Evolutionary conservation across 2,888 invertebrate genomes (phyloP).

Genomic region (Rosalia funebris): DNA sequence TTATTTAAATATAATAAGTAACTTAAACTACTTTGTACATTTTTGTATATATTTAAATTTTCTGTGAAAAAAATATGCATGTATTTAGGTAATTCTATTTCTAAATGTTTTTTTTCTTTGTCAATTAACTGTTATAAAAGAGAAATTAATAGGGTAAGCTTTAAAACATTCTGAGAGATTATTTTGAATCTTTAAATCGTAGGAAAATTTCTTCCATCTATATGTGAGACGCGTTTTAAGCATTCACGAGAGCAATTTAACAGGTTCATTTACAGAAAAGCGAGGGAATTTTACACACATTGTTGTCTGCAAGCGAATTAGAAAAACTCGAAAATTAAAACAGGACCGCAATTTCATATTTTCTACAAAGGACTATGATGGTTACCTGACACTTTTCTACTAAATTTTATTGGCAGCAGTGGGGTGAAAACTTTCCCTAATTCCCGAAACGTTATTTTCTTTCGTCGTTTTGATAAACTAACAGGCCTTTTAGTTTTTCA

Average conservation of each 20-base stretch:
- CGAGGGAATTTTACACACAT: conserved; percentile 22
- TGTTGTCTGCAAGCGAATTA: conserved; percentile 20
- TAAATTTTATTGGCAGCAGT: conserved; percentile 18
- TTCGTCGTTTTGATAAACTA: conserved; percentile 36
- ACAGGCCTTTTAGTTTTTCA: conserved; percentile 31
- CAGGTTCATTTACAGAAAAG: conserved; percentile 2
- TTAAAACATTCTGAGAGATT: conserved; percentile 22
- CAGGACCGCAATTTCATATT: conserved; percentile 16
- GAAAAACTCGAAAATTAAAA: not conserved
- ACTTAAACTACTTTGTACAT: conserved; percentile 43
- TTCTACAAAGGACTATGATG: not conserved
- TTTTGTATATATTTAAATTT: conserved; percentile 46
- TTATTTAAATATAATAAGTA: conserved; percentile 36
- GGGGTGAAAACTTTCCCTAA: conserved; percentile 20
- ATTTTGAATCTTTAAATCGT: conserved; percentile 37
- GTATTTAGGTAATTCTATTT: conserved; percentile 34
- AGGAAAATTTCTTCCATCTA: conserved; percentile 50
- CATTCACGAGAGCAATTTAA: conserved; percentile 8
- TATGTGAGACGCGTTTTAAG: conserved; percentile 29
- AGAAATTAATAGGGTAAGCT: conserved; percentile 19
- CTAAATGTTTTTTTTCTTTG: conserved; percentile 32
- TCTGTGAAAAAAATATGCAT: conserved; percentile 34
- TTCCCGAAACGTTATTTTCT: conserved; percentile 17
- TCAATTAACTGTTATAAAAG: conserved; percentile 35
- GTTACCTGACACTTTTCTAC: not conserved